Evolutionary conservation across 2,797 vertebrate genomes (phyloP).

Genomic region (Callimico goeldii): DNA sequence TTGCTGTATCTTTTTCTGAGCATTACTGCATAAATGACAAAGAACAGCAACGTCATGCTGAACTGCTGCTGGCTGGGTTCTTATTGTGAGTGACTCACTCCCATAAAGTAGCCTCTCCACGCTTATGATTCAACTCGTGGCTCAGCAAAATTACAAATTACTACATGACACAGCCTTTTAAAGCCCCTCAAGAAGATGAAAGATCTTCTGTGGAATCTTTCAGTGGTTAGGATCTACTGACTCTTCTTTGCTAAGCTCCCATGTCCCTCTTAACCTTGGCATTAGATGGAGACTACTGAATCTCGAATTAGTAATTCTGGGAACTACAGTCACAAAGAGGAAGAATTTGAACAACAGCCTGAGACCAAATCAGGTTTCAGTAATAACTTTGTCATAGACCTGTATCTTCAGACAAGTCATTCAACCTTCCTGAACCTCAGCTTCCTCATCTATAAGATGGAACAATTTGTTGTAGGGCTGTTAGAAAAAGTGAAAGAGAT

Average conservation of each 20-base stretch:
- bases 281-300: not conserved
- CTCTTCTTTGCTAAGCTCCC: not conserved
- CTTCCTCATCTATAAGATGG: not conserved
- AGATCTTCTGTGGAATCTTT: not conserved
- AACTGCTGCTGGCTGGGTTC: not conserved
- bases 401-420: not conserved
- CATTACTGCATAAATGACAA: not conserved
- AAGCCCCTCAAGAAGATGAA: not conserved
- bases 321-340: not conserved
- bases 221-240: not conserved
- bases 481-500: constrained; percentile 3
- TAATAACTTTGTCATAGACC: not conserved
- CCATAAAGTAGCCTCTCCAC: not conserved
- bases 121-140: constrained; percentile 7
- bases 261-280: not conserved
- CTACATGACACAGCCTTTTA: not conserved
- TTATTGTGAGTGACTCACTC: constrained; percentile 5
- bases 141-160: constrained; percentile 48
- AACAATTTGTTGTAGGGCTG: not conserved
- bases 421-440: not conserved
- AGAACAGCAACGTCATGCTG: not conserved
- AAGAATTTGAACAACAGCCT: not conserved
- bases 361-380: not conserved
- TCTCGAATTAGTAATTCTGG: not conserved
- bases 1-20: not conserved